Base-by-base conservation (phyloP, 2,113 vertebrate species). In the Sorex araneus region DNA sequence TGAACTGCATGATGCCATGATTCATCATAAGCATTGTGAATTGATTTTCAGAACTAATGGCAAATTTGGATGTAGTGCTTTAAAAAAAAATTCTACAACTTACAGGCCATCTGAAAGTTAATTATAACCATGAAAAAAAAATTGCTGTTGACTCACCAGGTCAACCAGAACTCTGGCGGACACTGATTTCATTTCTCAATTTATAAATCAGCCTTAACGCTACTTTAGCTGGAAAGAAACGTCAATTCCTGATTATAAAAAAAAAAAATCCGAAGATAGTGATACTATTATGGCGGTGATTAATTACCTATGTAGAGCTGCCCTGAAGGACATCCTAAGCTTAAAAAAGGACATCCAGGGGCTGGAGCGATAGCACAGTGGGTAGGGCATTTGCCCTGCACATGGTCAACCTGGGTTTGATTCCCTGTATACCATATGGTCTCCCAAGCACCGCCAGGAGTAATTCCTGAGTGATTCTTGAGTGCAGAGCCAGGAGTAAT, bases 101-200 rank as follows among this genome's bases (percentile, higher is more conserved):
- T 43, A 57, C 2, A n/a, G 54, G 19, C 27, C 87, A 40, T 64
- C 75, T 69, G 60, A 67, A 94, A 89, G 63, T 83, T 79, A 80
- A 93, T 83, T 93, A 40, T 77, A 90, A 82, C 57, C 11, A 34
- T 34, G 40, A 7, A 88, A 50, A 94, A 94, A 84, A 89, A 88
- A 82, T 76, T 50, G 69, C 47, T 60, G 43, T 11, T 40, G 32
- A 23, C 40, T 83, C 28, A 74, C 16, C 34, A 73, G 50, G 47
- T 84, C 50, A 94, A 69, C 89, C 1, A 79, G 60, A 93, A 80
- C 28, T 43, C 27, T 27, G 21, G 50, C 6, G 30, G 40, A 60
- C 80, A 73, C 0, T 15, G 45, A 93, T 87, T 78, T 57, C 21
- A 90, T 67, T 89, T 78, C 75, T 82, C 64, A 91, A 66, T 89